These are phyloP conservation scores for Ibidorhyncha struthersii DNA, from an alignment of 2,113 vertebrate species.

Conservation along the genomic window DNA sequence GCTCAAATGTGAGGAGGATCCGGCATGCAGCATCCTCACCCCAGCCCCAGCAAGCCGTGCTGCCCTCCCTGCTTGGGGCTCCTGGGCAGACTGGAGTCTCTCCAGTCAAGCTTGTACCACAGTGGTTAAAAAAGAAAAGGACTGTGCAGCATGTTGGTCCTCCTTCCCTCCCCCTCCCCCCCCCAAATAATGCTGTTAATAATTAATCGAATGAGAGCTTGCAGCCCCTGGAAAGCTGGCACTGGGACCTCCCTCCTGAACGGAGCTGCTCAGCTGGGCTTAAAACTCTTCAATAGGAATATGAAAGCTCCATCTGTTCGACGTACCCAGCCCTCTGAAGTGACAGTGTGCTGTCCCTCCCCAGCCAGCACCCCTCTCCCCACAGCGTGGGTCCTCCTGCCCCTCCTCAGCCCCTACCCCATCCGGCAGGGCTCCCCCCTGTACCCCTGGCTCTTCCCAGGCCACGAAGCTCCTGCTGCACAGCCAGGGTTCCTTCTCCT, in stretches of 20 bases:
- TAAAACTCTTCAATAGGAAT: slow-evolving; percentile 73
- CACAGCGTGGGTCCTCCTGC: not conserved
- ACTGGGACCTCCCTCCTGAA: slow-evolving; percentile 70
- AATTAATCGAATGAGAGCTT: slow-evolving; percentile 74
- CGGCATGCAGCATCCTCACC: not conserved
- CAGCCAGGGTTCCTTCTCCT: not conserved
- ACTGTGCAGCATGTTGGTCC: not conserved
- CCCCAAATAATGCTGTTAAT: slow-evolving; percentile 72
- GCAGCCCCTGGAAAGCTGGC: slow-evolving; percentile 72
- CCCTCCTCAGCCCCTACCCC: not conserved
- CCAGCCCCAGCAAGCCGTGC: accelerated
- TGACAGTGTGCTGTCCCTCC: not conserved
- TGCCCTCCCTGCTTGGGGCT: not conserved
- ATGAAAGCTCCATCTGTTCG: slow-evolving; percentile 71
- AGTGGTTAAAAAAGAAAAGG: slow-evolving; percentile 44
- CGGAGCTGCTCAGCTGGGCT: slow-evolving; percentile 70
- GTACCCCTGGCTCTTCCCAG: not conserved
- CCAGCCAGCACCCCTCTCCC: not conserved
- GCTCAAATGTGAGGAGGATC: not conserved
- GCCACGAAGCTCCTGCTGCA: accelerated
- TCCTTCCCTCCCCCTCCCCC: slow-evolving; percentile 31
- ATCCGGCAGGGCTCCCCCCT: not conserved
- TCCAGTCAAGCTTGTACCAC: not conserved
- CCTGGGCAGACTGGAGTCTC: not conserved
- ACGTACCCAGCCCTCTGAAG: slow-evolving; percentile 2